Conservation (phyloP, 2,797 vertebrate species). For the Siniperca scherzeri region DNA sequence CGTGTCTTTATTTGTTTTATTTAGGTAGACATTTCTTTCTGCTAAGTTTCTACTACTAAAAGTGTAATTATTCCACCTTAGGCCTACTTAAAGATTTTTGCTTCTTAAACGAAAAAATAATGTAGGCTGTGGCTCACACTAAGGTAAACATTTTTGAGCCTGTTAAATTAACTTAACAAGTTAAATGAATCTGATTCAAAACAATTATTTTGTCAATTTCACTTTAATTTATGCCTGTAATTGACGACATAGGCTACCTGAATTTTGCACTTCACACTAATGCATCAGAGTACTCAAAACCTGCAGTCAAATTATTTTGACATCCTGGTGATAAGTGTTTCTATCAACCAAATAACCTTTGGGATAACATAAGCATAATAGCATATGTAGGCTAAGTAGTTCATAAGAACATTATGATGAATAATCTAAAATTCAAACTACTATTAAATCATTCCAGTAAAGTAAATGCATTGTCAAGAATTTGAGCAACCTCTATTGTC, state of each 20-base stretch:
- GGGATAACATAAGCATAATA: neutral
- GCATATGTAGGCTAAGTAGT: neutral
- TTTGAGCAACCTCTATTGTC: neutral
- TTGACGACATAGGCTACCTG: neutral
- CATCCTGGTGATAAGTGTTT: neutral
- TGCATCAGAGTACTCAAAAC: neutral
- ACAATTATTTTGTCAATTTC: neutral
- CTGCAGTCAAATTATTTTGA: neutral
- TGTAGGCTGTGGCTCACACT: too few species aligned
- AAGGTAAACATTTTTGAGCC: neutral
- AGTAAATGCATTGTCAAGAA: neutral
- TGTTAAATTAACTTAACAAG: neutral
- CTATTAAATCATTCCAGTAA: neutral
- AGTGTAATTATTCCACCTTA: neutral
- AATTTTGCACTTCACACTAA: neutral
- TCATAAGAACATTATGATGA: neutral
- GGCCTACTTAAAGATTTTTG: neutral
- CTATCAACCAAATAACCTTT: neutral
- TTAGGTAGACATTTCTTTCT: neutral
- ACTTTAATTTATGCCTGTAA: neutral
- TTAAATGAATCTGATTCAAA: neutral
- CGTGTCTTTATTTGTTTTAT: neutral
- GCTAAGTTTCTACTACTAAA: too few species aligned
- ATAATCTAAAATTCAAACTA: neutral
- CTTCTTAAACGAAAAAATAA: neutral